phyloP scores from a whole-genome alignment of 2,113 vertebrate species.

The Caretta caretta region DNA sequence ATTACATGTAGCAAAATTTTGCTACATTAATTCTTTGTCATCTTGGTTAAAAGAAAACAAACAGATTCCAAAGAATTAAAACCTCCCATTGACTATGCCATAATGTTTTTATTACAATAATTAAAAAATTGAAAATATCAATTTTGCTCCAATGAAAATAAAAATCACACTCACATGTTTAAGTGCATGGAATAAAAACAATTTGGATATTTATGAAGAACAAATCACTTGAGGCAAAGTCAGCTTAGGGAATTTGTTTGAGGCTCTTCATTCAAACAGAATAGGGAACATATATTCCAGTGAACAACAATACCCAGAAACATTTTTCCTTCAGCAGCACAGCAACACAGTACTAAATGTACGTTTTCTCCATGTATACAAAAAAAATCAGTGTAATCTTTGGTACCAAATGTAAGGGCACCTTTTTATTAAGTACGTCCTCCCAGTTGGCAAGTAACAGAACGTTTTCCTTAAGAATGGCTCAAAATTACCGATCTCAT shows the following conservation, averaged over 20 bases:
- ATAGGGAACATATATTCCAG: conserved; percentile 18
- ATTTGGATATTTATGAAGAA: conserved; percentile 35
- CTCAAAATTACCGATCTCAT: conserved; percentile 14
- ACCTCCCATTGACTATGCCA: not conserved
- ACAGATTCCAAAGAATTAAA: not conserved
- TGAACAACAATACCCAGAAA: conserved; percentile 27
- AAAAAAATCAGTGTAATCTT: conserved; percentile 78
- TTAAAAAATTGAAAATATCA: not conserved
- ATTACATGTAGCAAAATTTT: conserved; percentile 2
- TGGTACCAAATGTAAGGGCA: conserved; percentile 83
- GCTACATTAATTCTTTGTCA: not conserved
- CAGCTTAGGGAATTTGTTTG: conserved; percentile 25
- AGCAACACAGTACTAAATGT: conserved; percentile 64
- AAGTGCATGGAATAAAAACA: not conserved
- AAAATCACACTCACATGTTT: not conserved
- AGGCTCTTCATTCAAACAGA: conserved; percentile 44
- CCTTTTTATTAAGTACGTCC: conserved; percentile 49
- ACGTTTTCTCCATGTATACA: conserved; percentile 59
- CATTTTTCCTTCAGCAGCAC: conserved; percentile 54
- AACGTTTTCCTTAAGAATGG: conserved; percentile 37
- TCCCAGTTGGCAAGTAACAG: conserved; percentile 45
- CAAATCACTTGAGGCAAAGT: conserved; percentile 1
- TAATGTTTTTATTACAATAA: not conserved
- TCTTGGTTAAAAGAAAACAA: conserved; percentile 22
- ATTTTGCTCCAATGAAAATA: not conserved